Conservation (phyloP, 2,113 vertebrate genomes). For the Cyphomyrus discorhynchus region DNA sequence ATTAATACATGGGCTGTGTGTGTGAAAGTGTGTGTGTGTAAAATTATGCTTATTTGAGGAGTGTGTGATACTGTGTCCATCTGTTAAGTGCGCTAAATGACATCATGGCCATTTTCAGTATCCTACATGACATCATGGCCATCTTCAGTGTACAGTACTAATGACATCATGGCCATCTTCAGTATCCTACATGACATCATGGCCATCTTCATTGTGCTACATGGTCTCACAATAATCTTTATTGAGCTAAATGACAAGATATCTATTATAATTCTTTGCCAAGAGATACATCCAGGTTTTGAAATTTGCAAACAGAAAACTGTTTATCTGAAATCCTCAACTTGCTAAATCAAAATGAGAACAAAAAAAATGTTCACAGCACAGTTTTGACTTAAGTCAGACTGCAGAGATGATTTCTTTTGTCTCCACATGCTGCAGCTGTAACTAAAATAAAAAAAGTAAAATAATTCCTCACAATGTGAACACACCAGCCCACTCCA, state of each 20-base stretch:
- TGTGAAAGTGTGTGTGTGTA: neutral
- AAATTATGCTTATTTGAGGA: neutral
- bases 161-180: constrained; percentile 39
- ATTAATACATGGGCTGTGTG: neutral
- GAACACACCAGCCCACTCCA: neutral
- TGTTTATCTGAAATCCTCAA: neutral
- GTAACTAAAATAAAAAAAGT: neutral
- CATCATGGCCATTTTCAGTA: constrained; percentile 42
- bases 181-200: neutral
- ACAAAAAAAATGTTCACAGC: neutral
- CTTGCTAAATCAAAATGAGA: neutral
- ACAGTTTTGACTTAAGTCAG: neutral
- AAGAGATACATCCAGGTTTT: neutral
- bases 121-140: neutral
- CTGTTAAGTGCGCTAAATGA: constrained; percentile 52
- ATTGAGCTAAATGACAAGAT: neutral
- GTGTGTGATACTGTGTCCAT: constrained; percentile 9
- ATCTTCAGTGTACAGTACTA: constrained; percentile 49
- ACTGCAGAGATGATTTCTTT: neutral
- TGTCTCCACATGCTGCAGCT: neutral
- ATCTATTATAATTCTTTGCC: neutral
- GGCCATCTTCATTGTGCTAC: neutral
- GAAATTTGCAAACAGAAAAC: neutral
- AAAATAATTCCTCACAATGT: neutral
- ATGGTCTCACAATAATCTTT: neutral